Evolutionary conservation across 2,797 vertebrate genomes (phyloP), one percentile per base, ranked within the genome.

Genomic region (Anguilla obscura): DNA sequence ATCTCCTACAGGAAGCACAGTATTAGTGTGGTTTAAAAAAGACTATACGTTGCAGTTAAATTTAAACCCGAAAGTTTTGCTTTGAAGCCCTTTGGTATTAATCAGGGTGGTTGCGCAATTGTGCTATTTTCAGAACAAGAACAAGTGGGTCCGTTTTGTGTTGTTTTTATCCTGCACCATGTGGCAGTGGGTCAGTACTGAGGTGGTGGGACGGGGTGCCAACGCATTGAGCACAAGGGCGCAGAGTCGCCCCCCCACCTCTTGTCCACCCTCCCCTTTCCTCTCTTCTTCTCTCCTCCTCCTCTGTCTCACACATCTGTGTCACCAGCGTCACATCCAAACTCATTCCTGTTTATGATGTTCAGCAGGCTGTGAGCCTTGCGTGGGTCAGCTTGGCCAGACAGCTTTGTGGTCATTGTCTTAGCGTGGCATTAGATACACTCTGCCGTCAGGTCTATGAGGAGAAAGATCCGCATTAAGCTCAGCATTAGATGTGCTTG

Each of bases 51-150:
- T 86, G 9, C 18, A 76, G 90, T 89, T 93, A 89, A 93, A 93
- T 92, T 74, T 71, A 69, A 33, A 14, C 54, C 54, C 79, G 10
- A 4, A 24, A 14, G 50, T 76, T 24, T 54, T 54, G 21, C 24
- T 21, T 12, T 45, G 33, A 14, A 60, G 10, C 52, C 83, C 27
- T 6, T 5, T 14, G 10, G 88, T 90, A 90, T 89, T 92, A 90
- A 93, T 93, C 92, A 93, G 91, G 93, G 90, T 87, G 89, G 87
- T 84, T 92, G 91, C 74, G 85, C 91, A 91, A 91, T 83, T 87
- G 85, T 87, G 84, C 60, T 91, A 91, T 93, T 90, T 90, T 91
- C 90, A 88, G 27, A 36, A 54, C 89, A 80, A 80, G 76, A 89
- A 86, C 87, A 87, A 54, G 87, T 85, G 85, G 80, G 92, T 86